These are phyloP conservation scores for Holacanthus passer DNA, from an alignment of 2,113 vertebrate species.

Conservation along the genomic window DNA sequence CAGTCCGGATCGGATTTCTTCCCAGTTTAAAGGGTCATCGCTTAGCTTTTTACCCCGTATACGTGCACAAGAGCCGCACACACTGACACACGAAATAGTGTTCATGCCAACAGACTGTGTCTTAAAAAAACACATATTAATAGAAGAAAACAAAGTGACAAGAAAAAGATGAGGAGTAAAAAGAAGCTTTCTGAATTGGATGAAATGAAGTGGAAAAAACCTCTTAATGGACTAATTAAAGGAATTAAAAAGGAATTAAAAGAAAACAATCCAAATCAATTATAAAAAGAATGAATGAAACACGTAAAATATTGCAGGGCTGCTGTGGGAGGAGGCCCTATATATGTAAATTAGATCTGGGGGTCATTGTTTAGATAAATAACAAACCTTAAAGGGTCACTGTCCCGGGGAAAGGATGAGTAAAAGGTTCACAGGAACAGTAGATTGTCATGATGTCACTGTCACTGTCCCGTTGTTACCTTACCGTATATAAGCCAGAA, in stretches of 20 bases:
- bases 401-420: no score
- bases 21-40: slow-evolving; percentile 66
- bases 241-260: not conserved
- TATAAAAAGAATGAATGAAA: slow-evolving; percentile 19
- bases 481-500: no score
- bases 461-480: no score
- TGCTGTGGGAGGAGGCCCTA: no score
- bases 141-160: not conserved
- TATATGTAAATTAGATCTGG: no score
- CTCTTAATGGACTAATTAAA: not conserved
- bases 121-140: not conserved
- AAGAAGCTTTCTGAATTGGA: not conserved
- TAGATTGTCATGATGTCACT: no score
- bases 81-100: slow-evolving; percentile 4
- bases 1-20: slow-evolving; percentile 74
- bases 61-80: slow-evolving; percentile 21
- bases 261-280: not conserved
- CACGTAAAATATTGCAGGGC: slow-evolving; percentile 11
- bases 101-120: not conserved
- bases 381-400: no score
- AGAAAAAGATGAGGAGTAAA: not conserved
- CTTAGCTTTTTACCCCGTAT: slow-evolving; percentile 55
- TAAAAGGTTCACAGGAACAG: no score
- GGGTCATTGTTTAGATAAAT: no score
- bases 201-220: not conserved